Evolutionary conservation across 2,113 vertebrate genomes (phyloP).

Genomic region (Oceanodroma tethys): DNA sequence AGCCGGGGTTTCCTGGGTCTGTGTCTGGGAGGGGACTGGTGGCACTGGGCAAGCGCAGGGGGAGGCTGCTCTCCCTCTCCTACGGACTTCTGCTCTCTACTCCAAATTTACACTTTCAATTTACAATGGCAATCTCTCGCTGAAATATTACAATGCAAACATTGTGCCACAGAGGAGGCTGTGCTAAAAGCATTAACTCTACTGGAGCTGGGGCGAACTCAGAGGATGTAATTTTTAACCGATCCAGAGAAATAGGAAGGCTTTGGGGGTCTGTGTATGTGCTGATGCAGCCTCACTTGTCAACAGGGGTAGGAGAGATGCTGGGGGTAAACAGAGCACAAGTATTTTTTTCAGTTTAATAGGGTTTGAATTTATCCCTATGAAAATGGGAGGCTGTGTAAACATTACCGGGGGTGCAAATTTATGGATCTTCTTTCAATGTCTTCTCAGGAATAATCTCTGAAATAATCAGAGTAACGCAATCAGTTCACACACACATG

Average conservation of each 20-base stretch:
- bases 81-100: background rate
- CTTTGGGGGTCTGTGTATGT: background rate
- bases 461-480: background rate
- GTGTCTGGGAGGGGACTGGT: background rate
- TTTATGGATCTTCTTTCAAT: background rate
- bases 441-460: background rate
- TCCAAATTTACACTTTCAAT: background rate
- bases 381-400: background rate
- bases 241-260: background rate
- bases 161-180: background rate
- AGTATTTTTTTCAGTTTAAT: background rate
- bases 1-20: background rate
- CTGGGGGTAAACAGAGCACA: background rate
- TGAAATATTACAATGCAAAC: background rate
- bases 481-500: background rate
- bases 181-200: background rate
- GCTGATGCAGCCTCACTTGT: background rate
- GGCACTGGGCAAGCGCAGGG: fast-evolving
- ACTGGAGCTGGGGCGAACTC: background rate
- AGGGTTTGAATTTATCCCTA: background rate
- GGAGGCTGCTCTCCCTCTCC: background rate
- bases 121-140: background rate
- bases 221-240: background rate
- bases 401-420: background rate
- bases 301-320: background rate